Evolutionary conservation across 2,113 vertebrate genomes (phyloP).

Genomic region (Vidua macroura): DNA sequence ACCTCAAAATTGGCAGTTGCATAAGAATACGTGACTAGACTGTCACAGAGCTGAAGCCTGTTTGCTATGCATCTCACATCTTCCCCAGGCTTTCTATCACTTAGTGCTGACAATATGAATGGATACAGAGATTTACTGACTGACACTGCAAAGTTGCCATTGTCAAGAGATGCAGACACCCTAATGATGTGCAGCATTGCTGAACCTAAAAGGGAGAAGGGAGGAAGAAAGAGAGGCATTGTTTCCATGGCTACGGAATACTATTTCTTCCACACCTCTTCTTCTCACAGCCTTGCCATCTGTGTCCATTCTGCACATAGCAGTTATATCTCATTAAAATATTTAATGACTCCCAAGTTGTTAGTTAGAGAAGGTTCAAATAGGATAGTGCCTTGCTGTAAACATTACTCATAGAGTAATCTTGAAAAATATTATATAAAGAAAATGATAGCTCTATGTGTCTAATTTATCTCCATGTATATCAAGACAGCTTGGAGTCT

Average conservation of each 20-base stretch:
- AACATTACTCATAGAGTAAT: not conserved
- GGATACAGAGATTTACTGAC: conserved; percentile 44
- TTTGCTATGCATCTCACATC: conserved; percentile 19
- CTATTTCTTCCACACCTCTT: conserved; percentile 14
- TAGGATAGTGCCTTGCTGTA: not conserved
- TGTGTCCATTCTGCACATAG: conserved; percentile 30
- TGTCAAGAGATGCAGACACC: conserved; percentile 34
- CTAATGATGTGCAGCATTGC: conserved; percentile 20
- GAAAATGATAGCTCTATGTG: not conserved
- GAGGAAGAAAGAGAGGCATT: not conserved
- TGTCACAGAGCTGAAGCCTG: not conserved
- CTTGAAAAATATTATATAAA: not conserved
- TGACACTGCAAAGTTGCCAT: conserved; percentile 43
- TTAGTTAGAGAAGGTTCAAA: conserved; percentile 35
- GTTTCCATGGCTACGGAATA: conserved; percentile 59
- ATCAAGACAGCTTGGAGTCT: not conserved
- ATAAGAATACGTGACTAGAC: conserved; percentile 17
- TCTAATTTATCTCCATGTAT: not conserved
- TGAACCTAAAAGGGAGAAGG: not conserved
- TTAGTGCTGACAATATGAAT: conserved; percentile 45
- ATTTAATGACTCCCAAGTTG: conserved; percentile 36
- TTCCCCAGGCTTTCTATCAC: conserved; percentile 19
- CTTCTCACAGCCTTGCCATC: conserved; percentile 19
- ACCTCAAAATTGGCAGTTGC: conserved; percentile 39
- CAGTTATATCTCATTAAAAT: conserved; percentile 43